Evolutionary conservation across 37 sponge, comb jelly and placozoan genomes (phyloP).

Genomic region (Diacarnus erythraeanus): DNA sequence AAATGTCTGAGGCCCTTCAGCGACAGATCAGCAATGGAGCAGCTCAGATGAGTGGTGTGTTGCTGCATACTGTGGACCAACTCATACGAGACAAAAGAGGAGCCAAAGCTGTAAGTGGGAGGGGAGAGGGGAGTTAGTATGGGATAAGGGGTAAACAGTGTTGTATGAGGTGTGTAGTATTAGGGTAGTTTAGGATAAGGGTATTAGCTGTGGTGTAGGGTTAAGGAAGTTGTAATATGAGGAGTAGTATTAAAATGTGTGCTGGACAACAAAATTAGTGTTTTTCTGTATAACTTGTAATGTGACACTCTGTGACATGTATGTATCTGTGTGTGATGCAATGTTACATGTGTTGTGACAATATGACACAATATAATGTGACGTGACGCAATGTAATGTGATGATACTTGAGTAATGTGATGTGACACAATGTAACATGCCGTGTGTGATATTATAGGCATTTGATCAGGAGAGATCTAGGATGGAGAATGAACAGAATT

Average conservation of each 20-base stretch:
- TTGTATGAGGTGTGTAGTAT: background rate
- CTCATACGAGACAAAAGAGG: constrained; percentile 69
- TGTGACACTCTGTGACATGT: too few relatives aligned
- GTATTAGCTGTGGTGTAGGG: background rate
- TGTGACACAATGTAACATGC: too few relatives aligned
- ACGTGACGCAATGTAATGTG: too few relatives aligned
- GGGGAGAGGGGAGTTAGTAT: background rate
- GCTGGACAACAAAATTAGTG: too few relatives aligned
- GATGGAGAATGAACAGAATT: constrained; percentile 34
- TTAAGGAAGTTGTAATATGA: background rate
- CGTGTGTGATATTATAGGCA: too few relatives aligned
- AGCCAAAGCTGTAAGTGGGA: constrained; percentile 45
- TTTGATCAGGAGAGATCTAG: constrained; percentile 32
- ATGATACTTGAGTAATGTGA: too few relatives aligned
- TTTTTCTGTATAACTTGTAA: too few relatives aligned
- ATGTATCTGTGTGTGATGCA: too few relatives aligned
- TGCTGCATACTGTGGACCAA: constrained; percentile 42
- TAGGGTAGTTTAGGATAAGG: background rate
- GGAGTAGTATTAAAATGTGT: too few relatives aligned
- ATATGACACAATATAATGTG: too few relatives aligned
- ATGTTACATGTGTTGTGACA: too few relatives aligned
- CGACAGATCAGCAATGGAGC: constrained; percentile 22
- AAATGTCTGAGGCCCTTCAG: constrained; percentile 37
- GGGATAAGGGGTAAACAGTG: background rate
- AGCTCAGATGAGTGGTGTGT: constrained; percentile 26